Base-by-base conservation (phyloP, 2,113 vertebrate genomes). In the Phoxinus phoxinus region DNA sequence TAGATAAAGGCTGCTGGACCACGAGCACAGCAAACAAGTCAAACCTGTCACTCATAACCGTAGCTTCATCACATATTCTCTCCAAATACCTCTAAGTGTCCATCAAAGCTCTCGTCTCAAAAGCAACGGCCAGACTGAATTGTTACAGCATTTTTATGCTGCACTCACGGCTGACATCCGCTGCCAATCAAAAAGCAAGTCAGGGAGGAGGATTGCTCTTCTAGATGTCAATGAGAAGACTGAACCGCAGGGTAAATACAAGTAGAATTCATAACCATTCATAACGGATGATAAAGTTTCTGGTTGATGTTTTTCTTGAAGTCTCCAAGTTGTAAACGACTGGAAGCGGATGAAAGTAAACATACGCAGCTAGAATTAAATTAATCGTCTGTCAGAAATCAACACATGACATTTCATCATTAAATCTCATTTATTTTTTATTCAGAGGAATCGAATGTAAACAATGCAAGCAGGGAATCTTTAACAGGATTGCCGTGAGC, bases 161-260 rank as follows among this genome's bases (percentile, higher is more conserved):
- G 67, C 32, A 80, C 32, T 85, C 65, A 44, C 3, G 0, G 48
- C 65, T 83, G 81, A 83, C 81, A 83, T 72, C 51, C 12, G 0
- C 83, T 75, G 80, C 25, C 79, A 85, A 63, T 83, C 78, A 83
- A 63, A 56, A 79, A 65, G 56, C 17, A 65, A 83, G 46, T 46
- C 35, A 4, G 59, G 35, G 76, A 71, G n/a, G 51, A 75, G 37
- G 56, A 79, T 69, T 25, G 12, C 48, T 59, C 12, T 51, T 75
- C 72, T 84, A 76, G 12, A 87, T 67, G 63, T 81, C 75, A 86
- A 74, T 80, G 30, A 83, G 67, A 72, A 83, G 63, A 69, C 63
- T 69, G 63, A 82, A 82, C 63, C 6, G 27, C 63, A 53, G 80
- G 80, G 63, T 69, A 82, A 82, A 82, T 30, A 67, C n/a, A 82